These are phyloP conservation scores for Dasypogon diadema DNA, from an alignment of 2,888 invertebrate species.

Conservation along the genomic window DNA sequence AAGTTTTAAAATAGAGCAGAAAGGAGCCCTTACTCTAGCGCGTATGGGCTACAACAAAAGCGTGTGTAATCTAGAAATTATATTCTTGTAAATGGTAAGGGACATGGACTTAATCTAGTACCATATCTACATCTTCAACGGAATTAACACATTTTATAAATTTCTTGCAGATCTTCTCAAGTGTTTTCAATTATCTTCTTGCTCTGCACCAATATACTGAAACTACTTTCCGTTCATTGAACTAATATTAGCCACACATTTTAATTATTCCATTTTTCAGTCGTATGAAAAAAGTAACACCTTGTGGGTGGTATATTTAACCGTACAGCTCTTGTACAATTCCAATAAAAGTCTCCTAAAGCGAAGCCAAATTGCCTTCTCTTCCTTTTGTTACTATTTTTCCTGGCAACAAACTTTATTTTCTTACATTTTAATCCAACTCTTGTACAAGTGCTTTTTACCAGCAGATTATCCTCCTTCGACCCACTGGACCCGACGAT, in stretches of 20 bases:
- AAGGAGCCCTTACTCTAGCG: too few relatives aligned
- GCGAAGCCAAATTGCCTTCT: slow-evolving; percentile 10
- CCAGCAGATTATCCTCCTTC: slow-evolving; percentile 1
- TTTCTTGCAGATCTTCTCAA: too few relatives aligned
- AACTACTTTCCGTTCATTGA: background rate
- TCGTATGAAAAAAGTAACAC: background rate
- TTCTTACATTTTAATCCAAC: background rate
- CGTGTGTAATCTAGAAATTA: too few relatives aligned
- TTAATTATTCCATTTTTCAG: background rate
- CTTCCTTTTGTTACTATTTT: slow-evolving; percentile 10
- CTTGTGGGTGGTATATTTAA: background rate
- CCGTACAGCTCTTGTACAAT: background rate
- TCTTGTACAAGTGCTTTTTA: background rate
- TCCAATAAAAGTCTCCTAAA: slow-evolving; percentile 11
- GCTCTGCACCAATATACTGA: too few relatives aligned
- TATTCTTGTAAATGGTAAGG: too few relatives aligned
- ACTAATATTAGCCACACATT: background rate
- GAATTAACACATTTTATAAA: too few relatives aligned
- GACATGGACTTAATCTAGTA: too few relatives aligned
- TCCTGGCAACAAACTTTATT: background rate
- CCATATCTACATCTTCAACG: too few relatives aligned
- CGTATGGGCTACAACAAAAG: too few relatives aligned
- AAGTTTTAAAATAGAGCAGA: too few relatives aligned
- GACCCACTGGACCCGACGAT: slow-evolving; percentile 3
- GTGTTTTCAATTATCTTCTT: too few relatives aligned